Evolutionary conservation across 2,113 vertebrate species (phyloP), one percentile per base, ranked within the genome.

Genomic region (Emydocephalus ijimae): DNA sequence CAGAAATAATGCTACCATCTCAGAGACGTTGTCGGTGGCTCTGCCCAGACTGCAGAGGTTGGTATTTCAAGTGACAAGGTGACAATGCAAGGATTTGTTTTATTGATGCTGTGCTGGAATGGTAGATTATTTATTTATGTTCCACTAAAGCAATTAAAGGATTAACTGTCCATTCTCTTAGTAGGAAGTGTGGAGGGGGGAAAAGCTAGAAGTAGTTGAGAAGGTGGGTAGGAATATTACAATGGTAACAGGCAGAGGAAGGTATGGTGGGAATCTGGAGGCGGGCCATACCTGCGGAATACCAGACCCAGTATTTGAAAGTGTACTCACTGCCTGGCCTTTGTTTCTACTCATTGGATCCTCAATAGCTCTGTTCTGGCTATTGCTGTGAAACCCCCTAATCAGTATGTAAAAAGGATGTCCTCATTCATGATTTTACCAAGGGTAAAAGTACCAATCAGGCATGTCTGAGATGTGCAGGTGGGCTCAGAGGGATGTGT

Each of bases 41-140:
- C 20, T 97, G 97, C 88, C 95, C 96, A 45, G 95, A 96, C 90
- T 97, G 97, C 93, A 94, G 97, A 95, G 97, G 97, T 97, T 85
- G 91, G 93, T 64, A 56, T 52, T 74, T 50, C 14, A 50, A 85
- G 18, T 87, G 29, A 57, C 21, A 39, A 57, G 90, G 24, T 48
- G 43, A 87, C 81, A 56, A 7, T 61, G 5, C 12, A 21, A 52
- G 15, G 15, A 43, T 9, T 89, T 89, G 21, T 59, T 89, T 39
- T 12, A 43, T 56, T 56, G 7, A 14, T 64, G 20, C n/a, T 55
- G 12, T 34, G 50, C 34, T 81, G 7, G 34, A 81, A 81, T 39
- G 74, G 34, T 39, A 43, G 69, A 81, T 81, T 81, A 81, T 3
- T 81, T 81, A 81, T 18, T 81, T 81, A 81, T 0, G 0, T 74